These are phyloP conservation scores for Rhabdophis nuchalis DNA, from an alignment of 2,797 vertebrate genomes.

Conservation along the genomic window DNA sequence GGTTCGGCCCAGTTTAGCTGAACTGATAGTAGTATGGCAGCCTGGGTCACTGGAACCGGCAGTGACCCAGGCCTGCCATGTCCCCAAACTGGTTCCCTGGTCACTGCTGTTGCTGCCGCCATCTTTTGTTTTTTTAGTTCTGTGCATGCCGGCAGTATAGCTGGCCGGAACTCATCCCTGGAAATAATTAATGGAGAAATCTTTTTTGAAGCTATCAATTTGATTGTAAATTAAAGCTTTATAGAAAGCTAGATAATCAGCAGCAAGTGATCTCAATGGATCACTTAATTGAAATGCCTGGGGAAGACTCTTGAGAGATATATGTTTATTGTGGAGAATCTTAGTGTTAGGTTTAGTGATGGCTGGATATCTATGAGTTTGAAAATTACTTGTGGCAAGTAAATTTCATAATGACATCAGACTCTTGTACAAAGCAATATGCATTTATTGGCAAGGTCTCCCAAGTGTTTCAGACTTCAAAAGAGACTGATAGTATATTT, in stretches of 20 bases:
- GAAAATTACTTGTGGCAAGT: not conserved
- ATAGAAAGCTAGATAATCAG: not conserved
- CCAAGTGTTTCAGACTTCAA: not conserved
- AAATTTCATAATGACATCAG: not conserved
- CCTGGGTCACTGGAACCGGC: too few species aligned
- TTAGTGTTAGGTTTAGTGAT: not conserved
- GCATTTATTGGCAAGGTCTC: not conserved
- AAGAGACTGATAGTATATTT: not conserved
- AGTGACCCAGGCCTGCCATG: too few species aligned
- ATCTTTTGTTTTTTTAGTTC: too few species aligned
- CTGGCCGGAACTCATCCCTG: too few species aligned
- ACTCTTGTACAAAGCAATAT: not conserved
- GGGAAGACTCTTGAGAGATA: not conserved
- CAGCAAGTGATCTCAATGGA: not conserved
- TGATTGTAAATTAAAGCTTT: not conserved
- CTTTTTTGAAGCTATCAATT: not conserved
- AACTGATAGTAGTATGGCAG: too few species aligned
- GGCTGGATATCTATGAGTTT: not conserved
- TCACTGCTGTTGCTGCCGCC: too few species aligned
- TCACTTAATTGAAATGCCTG: not conserved
- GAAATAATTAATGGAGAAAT: not conserved
- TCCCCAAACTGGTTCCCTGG: too few species aligned
- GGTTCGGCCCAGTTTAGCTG: too few species aligned
- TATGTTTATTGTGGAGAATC: not conserved
- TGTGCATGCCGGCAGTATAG: too few species aligned